Conservation (phyloP, 1,140 invertebrate species). For the Popillia japonica region DNA sequence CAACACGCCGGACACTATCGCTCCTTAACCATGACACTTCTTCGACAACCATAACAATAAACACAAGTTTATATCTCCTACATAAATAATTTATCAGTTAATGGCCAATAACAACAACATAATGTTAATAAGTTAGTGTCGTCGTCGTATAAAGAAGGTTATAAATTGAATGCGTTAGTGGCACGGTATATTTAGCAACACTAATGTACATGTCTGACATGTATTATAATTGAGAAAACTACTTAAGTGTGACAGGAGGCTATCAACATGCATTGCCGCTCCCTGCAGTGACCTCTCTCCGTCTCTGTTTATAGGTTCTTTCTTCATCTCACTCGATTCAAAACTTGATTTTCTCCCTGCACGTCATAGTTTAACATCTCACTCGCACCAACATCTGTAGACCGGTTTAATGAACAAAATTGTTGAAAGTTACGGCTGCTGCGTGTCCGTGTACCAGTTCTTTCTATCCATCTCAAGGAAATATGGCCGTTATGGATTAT, state of each 20-base stretch:
- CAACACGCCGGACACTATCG: slow-evolving; percentile 45
- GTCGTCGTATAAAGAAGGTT: slow-evolving; percentile 49
- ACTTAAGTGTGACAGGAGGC: slow-evolving; percentile 57
- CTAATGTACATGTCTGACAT: slow-evolving; percentile 58
- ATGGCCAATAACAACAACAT: slow-evolving; percentile 53
- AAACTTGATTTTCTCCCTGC: slow-evolving; percentile 7
- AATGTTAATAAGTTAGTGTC: slow-evolving; percentile 56
- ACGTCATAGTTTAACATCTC: slow-evolving; percentile 17
- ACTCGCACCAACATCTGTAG: not conserved
- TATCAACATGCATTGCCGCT: slow-evolving; percentile 56
- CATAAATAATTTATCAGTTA: slow-evolving; percentile 57
- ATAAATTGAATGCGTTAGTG: slow-evolving; percentile 55
- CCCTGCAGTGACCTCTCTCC: slow-evolving; percentile 46
- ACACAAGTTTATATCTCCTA: slow-evolving; percentile 53
- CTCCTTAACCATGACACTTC: slow-evolving; percentile 31
- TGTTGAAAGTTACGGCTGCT: not conserved
- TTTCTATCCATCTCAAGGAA: slow-evolving; percentile 23
- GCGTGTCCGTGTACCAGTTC: slow-evolving; percentile 22
- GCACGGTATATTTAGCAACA: slow-evolving; percentile 57
- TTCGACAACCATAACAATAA: slow-evolving; percentile 52
- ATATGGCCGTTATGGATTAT: slow-evolving; percentile 47
- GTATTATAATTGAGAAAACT: slow-evolving; percentile 59
- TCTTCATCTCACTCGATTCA: not conserved
- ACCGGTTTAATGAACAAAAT: not conserved
- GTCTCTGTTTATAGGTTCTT: not conserved